Evolutionary conservation across 1,140 invertebrate species (phyloP).

Genomic region (Dreissena polymorpha): DNA sequence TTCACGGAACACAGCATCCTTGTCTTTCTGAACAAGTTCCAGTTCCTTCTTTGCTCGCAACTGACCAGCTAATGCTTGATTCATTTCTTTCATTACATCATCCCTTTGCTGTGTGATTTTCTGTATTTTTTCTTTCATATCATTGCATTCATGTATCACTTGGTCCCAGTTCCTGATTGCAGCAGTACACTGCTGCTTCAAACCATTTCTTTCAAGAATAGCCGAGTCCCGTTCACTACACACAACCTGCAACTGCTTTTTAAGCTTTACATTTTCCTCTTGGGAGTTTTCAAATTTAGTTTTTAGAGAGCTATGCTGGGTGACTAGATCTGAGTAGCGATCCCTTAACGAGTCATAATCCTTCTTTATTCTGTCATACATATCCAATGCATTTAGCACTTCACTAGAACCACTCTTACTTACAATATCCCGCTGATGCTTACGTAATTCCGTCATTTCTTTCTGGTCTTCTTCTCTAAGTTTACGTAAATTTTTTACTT

Average conservation of each 20-base stretch:
- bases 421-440: conserved; percentile 80
- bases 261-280: conserved; percentile 87
- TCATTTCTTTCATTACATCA: conserved; percentile 89
- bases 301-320: conserved; percentile 88
- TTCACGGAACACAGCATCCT: conserved; percentile 90
- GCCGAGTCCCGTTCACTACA: conserved; percentile 86
- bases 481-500: conserved; percentile 86
- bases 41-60: conserved; percentile 88
- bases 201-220: conserved; percentile 88
- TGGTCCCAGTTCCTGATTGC: conserved; percentile 94
- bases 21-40: conserved; percentile 90
- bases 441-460: conserved; percentile 81
- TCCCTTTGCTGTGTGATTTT: conserved; percentile 84
- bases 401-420: conserved; percentile 79
- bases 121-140: conserved; percentile 87
- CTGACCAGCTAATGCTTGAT: conserved; percentile 87
- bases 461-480: conserved; percentile 80
- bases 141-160: conserved; percentile 89
- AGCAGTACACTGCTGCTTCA: conserved; percentile 93
- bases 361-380: conserved; percentile 90
- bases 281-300: conserved; percentile 84
- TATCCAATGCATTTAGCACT: conserved; percentile 85
- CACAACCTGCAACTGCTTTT: conserved; percentile 90
- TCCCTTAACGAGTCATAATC: conserved; percentile 89
- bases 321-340: conserved; percentile 89